Evolutionary conservation across 2,888 invertebrate genomes (phyloP).

Genomic region (Exephanes ischioxanthus): DNA sequence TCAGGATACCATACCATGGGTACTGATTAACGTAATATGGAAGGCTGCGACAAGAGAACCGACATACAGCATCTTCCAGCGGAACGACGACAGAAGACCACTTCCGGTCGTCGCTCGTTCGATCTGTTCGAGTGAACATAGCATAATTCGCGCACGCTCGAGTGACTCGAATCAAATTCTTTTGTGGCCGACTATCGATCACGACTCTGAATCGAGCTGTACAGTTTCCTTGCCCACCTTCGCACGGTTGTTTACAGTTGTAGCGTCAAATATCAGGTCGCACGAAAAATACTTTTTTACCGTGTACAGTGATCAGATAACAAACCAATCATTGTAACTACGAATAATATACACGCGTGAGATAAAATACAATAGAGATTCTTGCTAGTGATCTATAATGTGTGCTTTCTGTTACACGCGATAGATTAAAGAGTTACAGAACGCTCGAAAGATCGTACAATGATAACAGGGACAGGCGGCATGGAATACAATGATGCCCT

Average conservation of each 20-base stretch:
- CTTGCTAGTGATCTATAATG: too few relatives aligned
- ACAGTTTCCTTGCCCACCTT: background rate
- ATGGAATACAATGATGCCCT: too few relatives aligned
- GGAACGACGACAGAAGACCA: constrained; percentile 49
- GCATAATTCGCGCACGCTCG: constrained; percentile 48
- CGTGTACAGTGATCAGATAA: background rate
- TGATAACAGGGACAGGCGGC: too few relatives aligned
- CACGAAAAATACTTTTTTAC: background rate
- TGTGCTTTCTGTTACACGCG: too few relatives aligned
- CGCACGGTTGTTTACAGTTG: background rate
- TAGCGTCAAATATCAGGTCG: background rate
- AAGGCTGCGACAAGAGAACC: background rate
- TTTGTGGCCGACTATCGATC: constrained; percentile 25
- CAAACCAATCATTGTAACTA: background rate
- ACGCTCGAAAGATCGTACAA: too few relatives aligned
- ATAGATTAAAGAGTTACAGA: too few relatives aligned
- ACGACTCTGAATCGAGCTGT: background rate
- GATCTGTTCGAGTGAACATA: constrained; percentile 61
- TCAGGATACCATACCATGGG: too few relatives aligned
- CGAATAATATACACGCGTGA: background rate
- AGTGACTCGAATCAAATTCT: constrained; percentile 41
- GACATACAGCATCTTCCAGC: constrained; percentile 2
- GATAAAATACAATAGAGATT: background rate
- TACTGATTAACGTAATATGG: background rate
- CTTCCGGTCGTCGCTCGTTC: constrained; percentile 60